phyloP scores from a whole-genome alignment of 2,113 vertebrate genomes.

The Grallaria varia region DNA sequence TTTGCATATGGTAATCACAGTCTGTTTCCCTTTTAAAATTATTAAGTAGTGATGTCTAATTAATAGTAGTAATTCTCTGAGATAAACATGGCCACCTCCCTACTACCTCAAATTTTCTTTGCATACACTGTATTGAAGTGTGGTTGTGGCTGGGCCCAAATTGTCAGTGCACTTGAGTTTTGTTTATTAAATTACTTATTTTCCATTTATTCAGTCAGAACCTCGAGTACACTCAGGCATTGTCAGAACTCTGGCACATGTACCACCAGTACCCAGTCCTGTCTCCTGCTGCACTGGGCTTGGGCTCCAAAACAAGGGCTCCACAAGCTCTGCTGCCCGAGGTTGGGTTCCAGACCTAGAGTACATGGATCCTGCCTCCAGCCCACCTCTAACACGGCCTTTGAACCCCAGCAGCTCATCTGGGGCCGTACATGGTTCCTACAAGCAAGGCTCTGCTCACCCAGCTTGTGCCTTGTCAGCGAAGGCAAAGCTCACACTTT shows the following conservation, averaged over 20 bases:
- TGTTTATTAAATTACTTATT: neutral
- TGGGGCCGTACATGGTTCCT: neutral
- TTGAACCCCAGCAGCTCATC: neutral
- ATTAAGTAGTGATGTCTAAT: neutral
- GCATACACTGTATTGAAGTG: neutral
- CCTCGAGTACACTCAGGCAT: rapidly evolving
- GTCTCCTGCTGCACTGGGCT: neutral
- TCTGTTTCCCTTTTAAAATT: neutral
- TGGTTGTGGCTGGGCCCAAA: neutral
- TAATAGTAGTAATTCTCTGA: neutral
- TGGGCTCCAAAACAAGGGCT: neutral
- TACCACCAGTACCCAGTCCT: neutral
- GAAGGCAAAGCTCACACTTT: neutral
- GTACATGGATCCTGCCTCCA: rapidly evolving
- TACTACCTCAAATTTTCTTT: too few relatives aligned
- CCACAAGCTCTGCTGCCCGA: too few relatives aligned
- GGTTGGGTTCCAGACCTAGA: neutral
- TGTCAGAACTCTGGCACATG: neutral
- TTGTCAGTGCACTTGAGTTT: neutral
- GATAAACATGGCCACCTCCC: too few relatives aligned
- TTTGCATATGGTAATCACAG: neutral
- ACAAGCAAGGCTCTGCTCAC: neutral
- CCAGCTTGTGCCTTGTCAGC: rapidly evolving
- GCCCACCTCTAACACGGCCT: rapidly evolving
- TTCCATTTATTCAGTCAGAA: neutral